Conservation (phyloP, 2,797 vertebrate species). For the Acipenser ruthenus region DNA sequence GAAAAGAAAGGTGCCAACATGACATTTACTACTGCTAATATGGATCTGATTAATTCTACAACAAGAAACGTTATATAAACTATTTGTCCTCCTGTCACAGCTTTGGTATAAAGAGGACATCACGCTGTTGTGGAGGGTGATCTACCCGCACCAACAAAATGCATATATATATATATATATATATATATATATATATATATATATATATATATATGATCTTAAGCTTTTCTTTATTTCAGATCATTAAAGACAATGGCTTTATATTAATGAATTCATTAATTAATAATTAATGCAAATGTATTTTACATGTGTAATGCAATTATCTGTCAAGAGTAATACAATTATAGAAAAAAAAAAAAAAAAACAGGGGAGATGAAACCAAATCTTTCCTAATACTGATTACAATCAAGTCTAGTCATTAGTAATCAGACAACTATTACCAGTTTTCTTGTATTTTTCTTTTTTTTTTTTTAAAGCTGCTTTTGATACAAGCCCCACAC, state of each 20-base stretch:
- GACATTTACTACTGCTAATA: constrained; percentile 84
- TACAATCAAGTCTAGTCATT: constrained; percentile 1
- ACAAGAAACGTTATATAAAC: constrained; percentile 68
- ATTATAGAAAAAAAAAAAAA: background rate
- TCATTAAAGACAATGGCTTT: background rate
- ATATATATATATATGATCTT: too few species aligned
- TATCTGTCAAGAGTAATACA: background rate
- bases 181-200: constrained; percentile 1
- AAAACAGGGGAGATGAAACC: background rate
- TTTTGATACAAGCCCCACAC: constrained; percentile 28
- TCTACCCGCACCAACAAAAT: background rate
- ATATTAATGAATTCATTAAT: background rate
- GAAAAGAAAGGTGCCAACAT: constrained; percentile 77
- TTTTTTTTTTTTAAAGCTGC: constrained; percentile 12
- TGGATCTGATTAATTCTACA: constrained; percentile 83
- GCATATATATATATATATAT: background rate
- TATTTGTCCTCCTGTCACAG: constrained; percentile 46
- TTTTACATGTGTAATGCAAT: constrained; percentile 1
- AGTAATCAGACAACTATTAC: constrained; percentile 2
- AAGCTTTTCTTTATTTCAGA: background rate
- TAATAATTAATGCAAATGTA: background rate
- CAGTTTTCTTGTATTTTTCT: background rate
- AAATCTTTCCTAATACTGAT: background rate
- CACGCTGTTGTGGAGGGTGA: too few species aligned
- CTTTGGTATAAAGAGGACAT: background rate